Evolutionary conservation across 2,113 vertebrate genomes (phyloP).

Genomic region (Balaenoptera acutorostrata): DNA sequence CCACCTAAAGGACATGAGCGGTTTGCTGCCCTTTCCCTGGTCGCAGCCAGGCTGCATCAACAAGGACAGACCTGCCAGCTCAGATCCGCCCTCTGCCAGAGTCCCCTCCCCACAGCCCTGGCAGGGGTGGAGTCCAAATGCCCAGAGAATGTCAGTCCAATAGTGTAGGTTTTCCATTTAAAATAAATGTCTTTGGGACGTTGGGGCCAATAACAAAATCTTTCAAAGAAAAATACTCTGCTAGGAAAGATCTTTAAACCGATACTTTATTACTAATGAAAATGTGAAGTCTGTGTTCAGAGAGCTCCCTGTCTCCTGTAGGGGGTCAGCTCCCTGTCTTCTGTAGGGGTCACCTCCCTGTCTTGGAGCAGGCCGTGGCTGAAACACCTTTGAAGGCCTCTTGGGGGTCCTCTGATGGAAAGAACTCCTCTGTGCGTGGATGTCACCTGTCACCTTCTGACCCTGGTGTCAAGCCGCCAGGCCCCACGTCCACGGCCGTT

Average conservation of each 20-base stretch:
- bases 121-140: neutral
- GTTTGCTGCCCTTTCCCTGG: no score
- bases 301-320: neutral
- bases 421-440: rapidly evolving
- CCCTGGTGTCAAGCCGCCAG: no score
- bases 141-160: neutral
- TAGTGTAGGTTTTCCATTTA: rapidly evolving
- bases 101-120: rapidly evolving
- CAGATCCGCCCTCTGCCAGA: neutral
- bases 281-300: rapidly evolving
- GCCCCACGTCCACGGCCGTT: no score
- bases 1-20: neutral
- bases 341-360: rapidly evolving
- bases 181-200: no score
- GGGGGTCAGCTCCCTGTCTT: rapidly evolving
- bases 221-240: neutral
- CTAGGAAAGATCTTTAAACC: neutral
- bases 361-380: rapidly evolving
- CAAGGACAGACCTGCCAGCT: neutral
- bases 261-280: neutral
- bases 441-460: rapidly evolving
- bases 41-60: rapidly evolving
- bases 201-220: neutral
- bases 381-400: rapidly evolving
- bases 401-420: neutral